Conservation (phyloP, 2,797 vertebrate genomes). For the Loriculus beryllinus region DNA sequence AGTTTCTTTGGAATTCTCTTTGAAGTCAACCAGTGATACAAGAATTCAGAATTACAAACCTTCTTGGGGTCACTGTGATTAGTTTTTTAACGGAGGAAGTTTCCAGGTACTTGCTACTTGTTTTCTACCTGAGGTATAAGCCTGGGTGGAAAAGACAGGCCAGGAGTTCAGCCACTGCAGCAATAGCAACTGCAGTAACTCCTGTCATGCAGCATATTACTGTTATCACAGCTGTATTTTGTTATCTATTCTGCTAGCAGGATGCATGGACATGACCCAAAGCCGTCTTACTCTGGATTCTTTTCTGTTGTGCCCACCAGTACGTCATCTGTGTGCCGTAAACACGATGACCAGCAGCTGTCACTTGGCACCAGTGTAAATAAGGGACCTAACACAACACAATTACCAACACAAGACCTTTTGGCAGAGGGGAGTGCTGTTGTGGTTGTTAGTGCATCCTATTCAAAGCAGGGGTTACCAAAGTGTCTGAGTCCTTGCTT, state of each 20-base stretch:
- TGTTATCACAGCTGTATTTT: not conserved
- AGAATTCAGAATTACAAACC: not conserved
- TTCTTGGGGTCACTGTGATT: not conserved
- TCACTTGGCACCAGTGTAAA: not conserved
- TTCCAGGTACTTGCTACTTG: not conserved
- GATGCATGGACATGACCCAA: not conserved
- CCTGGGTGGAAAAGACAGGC: not conserved
- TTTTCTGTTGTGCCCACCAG: not conserved
- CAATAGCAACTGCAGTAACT: not conserved
- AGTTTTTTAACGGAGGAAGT: not conserved
- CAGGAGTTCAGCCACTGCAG: not conserved
- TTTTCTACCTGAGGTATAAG: not conserved
- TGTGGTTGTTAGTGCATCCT: not conserved
- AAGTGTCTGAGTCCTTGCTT: not conserved
- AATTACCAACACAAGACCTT: not conserved
- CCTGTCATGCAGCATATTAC: not conserved
- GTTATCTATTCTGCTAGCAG: not conserved
- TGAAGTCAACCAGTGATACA: not conserved
- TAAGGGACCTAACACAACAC: not conserved
- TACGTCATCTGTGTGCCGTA: not conserved
- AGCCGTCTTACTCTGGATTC: not conserved
- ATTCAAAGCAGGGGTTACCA: not conserved
- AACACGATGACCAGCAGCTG: not conserved
- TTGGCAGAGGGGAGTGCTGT: not conserved
- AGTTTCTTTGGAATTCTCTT: not conserved